A percentile compares a stretch with the other conserved stretches of the same genome.
Evolutionary conservation across 92 coral and sea anemone species (phyloP).

Genomic region (Anthopleura xanthogrammica): DNA sequence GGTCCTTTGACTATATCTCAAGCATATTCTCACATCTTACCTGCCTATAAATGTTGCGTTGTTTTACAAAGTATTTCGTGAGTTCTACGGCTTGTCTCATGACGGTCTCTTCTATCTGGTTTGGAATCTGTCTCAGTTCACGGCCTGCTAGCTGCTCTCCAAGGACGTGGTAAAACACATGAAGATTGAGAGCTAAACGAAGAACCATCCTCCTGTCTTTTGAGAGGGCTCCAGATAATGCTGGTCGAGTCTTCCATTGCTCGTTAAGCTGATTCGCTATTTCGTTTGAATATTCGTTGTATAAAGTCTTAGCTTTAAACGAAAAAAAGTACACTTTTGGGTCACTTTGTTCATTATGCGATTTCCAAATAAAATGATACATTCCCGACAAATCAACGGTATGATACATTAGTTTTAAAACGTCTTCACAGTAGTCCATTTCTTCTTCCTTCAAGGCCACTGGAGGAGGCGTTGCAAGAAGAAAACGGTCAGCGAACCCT

Average conservation of each 20-base stretch:
- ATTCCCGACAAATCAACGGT: neutral
- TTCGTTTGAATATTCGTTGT: neutral
- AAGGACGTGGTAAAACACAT: conserved; percentile 10
- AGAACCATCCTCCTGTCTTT: conserved; percentile 18
- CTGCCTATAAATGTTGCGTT: conserved; percentile 13
- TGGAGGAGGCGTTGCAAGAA: conserved; percentile 11
- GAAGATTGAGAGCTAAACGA: conserved; percentile 18
- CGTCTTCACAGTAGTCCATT: conserved; percentile 24
- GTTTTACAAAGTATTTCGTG: conserved; percentile 13
- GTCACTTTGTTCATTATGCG: neutral
- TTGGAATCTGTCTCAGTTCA: neutral
- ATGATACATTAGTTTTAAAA: neutral
- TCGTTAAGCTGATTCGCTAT: conserved; percentile 22
- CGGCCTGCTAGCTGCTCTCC: neutral
- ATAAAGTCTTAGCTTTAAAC: neutral
- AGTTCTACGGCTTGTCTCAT: conserved; percentile 15
- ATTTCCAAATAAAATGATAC: neutral
- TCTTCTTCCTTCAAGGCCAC: conserved; percentile 27
- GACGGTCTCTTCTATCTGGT: neutral
- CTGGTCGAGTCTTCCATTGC: conserved; percentile 13
- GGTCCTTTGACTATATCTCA: no score
- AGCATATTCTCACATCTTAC: neutral
- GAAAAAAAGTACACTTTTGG: neutral
- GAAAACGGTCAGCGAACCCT: conserved; percentile 35
- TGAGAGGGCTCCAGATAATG: conserved; percentile 6